phyloP scores from a whole-genome alignment of 2,888 invertebrate genomes.

The Plebejus argus region DNA sequence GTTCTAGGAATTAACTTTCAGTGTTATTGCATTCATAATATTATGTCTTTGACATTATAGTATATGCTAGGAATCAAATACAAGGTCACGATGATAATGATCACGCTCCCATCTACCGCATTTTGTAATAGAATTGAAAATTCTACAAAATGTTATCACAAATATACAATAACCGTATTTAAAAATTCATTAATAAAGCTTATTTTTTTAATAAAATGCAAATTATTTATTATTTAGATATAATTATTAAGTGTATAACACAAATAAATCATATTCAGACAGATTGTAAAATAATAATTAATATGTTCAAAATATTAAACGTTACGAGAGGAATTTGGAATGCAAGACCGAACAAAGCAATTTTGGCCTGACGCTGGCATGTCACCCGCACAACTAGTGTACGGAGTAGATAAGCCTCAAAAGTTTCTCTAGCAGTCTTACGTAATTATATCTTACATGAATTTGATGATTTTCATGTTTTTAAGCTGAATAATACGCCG shows the following conservation, averaged over 20 bases:
- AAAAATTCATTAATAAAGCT: too few species aligned
- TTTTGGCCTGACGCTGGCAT: conserved; percentile 62
- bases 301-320: conserved; percentile 38
- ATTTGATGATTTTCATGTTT: background rate
- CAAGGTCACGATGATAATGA: too few species aligned
- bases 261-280: background rate
- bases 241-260: background rate
- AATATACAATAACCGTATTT: too few species aligned
- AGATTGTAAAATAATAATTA: conserved; percentile 35
- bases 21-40: too few species aligned
- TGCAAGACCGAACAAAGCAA: conserved; percentile 65
- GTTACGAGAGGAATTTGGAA: conserved; percentile 51
- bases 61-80: too few species aligned
- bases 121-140: too few species aligned
- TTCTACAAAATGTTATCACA: too few species aligned
- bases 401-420: conserved; percentile 55
- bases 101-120: too few species aligned
- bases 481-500: background rate
- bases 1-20: background rate
- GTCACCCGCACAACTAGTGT: conserved; percentile 61
- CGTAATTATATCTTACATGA: background rate
- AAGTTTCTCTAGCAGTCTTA: conserved; percentile 38
- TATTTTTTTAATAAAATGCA: too few species aligned
- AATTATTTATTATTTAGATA: too few species aligned
- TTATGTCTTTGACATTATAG: too few species aligned